These are phyloP conservation scores for Synanthedon tipuliformis DNA, from an alignment of 2,888 invertebrate species.

Conservation along the genomic window DNA sequence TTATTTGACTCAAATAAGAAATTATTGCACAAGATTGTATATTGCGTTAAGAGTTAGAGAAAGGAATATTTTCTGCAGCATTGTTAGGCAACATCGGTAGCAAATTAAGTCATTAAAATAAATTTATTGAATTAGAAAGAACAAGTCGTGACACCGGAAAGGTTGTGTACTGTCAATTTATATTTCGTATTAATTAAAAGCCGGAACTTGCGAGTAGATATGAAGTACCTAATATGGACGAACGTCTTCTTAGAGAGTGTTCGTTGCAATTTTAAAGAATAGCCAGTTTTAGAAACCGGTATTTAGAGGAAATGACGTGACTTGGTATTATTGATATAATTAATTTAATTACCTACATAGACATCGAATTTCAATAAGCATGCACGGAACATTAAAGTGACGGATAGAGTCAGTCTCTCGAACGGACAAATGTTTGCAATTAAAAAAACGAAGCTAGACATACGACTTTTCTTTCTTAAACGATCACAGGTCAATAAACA, in stretches of 20 bases:
- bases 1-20: too few species aligned
- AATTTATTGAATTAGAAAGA: constrained; percentile 2
- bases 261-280: not conserved
- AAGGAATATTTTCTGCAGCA: not conserved
- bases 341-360: not conserved
- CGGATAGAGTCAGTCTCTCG: too few species aligned
- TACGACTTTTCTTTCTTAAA: not conserved
- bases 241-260: not conserved
- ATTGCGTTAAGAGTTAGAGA: not conserved
- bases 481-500: constrained; percentile 13
- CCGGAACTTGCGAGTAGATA: not conserved
- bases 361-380: too few species aligned
- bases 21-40: too few species aligned
- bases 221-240: not conserved
- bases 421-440: not conserved
- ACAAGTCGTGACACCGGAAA: constrained; percentile 6
- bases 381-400: too few species aligned
- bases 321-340: not conserved
- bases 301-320: not conserved
- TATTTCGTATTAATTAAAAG: constrained; percentile 12
- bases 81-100: not conserved
- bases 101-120: not conserved
- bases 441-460: too few species aligned
- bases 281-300: not conserved
- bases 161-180: constrained; percentile 13